phyloP scores from a whole-genome alignment of 2,113 vertebrate genomes.

The Pristiophorus japonicus region DNA sequence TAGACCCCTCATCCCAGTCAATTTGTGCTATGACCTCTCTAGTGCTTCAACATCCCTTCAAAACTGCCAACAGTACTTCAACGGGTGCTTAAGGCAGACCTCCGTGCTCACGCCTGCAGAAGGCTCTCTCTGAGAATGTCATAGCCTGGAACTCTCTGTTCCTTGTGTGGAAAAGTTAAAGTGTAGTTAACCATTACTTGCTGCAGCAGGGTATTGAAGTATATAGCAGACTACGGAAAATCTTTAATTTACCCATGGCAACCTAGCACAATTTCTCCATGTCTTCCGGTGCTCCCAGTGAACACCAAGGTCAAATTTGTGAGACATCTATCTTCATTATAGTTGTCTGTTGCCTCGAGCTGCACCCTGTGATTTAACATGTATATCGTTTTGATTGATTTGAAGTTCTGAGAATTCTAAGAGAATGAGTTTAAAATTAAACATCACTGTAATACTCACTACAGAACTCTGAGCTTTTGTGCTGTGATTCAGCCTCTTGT shows the following conservation, averaged over 20 bases:
- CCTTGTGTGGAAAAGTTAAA: not conserved
- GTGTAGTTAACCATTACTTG: not conserved
- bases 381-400: not conserved
- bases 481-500: slow-evolving; percentile 10
- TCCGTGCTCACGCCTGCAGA: not conserved
- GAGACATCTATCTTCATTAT: slow-evolving; percentile 28
- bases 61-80: not conserved
- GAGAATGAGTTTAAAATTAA: slow-evolving; percentile 1
- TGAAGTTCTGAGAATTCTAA: not conserved
- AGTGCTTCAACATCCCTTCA: not conserved
- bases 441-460: not conserved
- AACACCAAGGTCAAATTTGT: slow-evolving; percentile 7
- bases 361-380: not conserved
- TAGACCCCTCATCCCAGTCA: not conserved
- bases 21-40: not conserved
- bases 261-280: not conserved
- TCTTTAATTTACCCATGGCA: not conserved
- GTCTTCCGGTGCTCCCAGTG: not conserved
- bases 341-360: not conserved
- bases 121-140: not conserved
- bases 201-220: not conserved
- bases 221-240: not conserved
- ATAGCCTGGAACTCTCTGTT: too few species aligned
- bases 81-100: too few species aligned
- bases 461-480: not conserved